Evolutionary conservation across 1,140 invertebrate species (phyloP).

Genomic region (Drosophila malerkotliana): DNA sequence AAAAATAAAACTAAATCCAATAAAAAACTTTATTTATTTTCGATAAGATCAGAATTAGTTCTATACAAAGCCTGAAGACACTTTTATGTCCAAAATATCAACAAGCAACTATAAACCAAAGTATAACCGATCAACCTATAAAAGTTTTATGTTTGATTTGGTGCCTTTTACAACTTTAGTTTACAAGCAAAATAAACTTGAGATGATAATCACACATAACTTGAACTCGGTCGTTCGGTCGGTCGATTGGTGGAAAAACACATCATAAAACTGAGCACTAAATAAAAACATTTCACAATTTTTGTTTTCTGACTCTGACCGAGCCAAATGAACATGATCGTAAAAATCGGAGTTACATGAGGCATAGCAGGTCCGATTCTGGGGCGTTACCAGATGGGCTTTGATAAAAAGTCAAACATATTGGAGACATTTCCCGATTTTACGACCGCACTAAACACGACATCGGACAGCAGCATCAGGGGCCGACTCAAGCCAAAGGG

Average conservation of each 20-base stretch:
- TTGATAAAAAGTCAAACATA: constrained; percentile 60
- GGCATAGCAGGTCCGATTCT: constrained; percentile 31
- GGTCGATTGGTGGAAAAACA: constrained; percentile 36
- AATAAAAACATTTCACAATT: constrained; percentile 61
- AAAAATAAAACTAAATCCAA: not conserved
- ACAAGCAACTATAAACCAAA: constrained; percentile 23
- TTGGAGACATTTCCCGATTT: constrained; percentile 66
- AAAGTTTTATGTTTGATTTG: constrained; percentile 15
- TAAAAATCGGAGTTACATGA: constrained; percentile 53
- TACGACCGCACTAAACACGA: constrained; percentile 66
- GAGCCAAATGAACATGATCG: constrained; percentile 65
- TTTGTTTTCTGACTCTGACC: constrained; percentile 12
- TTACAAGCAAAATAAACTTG: constrained; percentile 22
- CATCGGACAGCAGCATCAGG: constrained; percentile 13
- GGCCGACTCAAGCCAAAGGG: constrained; percentile 10
- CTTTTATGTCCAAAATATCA: constrained; percentile 5
- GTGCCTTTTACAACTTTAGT: constrained; percentile 7
- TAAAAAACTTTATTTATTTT: constrained; percentile 5
- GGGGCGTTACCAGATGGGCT: constrained; percentile 34
- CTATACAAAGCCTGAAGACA: not conserved
- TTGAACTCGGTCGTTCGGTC: constrained; percentile 29
- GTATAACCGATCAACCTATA: constrained; percentile 15
- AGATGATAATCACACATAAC: constrained; percentile 30
- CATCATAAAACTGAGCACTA: constrained; percentile 42
- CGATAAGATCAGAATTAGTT: not conserved